phyloP scores from a whole-genome alignment of 2,797 vertebrate species.

The Naso thynnoides region DNA sequence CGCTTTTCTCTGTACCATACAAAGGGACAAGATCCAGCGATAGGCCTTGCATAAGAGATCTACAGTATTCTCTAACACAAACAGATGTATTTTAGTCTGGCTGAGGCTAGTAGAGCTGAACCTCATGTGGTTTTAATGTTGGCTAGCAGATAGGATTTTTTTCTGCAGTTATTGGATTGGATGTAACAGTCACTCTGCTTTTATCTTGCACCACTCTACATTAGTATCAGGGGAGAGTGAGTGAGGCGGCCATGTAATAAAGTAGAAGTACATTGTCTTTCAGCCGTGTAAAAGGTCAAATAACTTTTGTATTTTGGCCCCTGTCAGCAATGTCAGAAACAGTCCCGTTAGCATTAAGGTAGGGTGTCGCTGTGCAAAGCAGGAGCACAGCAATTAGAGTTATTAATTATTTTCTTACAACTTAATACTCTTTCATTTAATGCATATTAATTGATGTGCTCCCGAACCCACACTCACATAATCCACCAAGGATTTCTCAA shows the following conservation, averaged over 20 bases:
- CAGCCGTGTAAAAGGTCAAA: constrained; percentile 66
- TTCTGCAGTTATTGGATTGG: constrained; percentile 36
- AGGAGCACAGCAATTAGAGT: constrained; percentile 69
- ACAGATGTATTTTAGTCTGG: constrained; percentile 63
- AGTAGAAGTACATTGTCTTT: constrained; percentile 57
- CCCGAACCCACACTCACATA: constrained; percentile 68
- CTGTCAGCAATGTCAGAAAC: constrained; percentile 36
- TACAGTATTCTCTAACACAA: constrained; percentile 70
- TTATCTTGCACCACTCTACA: constrained; percentile 44
- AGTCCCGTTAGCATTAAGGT: constrained; percentile 51
- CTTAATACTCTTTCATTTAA: constrained; percentile 83
- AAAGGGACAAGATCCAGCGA: constrained; percentile 64
- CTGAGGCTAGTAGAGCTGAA: constrained; percentile 32
- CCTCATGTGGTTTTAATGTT: constrained; percentile 44
- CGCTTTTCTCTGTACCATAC: constrained; percentile 54
- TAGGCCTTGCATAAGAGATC: constrained; percentile 60
- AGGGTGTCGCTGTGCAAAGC: constrained; percentile 38
- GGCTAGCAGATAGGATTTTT: constrained; percentile 37
- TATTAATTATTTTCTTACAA: constrained; percentile 82
- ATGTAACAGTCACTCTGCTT: constrained; percentile 47
- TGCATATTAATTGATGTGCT: constrained; percentile 83
- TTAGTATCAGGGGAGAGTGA: constrained; percentile 47
- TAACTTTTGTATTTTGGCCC: constrained; percentile 27
- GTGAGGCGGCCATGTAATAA: constrained; percentile 50
- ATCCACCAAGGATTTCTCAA: constrained; percentile 84